Evolutionary conservation across 2,113 vertebrate species (phyloP).

Genomic region (Coturnix japonica): DNA sequence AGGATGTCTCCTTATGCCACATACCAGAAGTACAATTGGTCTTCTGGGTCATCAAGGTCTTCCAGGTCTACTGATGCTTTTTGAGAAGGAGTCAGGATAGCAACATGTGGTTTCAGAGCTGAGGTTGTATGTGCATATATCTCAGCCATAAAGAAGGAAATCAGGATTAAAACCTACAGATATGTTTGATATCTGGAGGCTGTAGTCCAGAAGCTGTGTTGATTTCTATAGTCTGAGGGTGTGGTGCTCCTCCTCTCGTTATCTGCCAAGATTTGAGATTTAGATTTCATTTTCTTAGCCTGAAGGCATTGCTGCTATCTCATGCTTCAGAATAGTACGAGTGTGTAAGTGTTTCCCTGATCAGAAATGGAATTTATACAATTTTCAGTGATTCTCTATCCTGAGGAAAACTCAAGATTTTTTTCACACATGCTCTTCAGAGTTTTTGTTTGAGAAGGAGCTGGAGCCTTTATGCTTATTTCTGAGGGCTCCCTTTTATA

Average conservation of each 20-base stretch:
- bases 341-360: background rate
- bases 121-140: background rate
- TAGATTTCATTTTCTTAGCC: background rate
- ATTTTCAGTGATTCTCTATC: background rate
- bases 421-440: background rate
- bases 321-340: background rate
- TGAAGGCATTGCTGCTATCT: background rate
- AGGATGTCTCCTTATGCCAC: background rate
- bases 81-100: background rate
- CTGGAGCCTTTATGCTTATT: background rate
- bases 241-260: background rate
- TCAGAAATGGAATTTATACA: background rate
- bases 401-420: background rate
- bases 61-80: background rate
- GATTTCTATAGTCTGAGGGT: background rate
- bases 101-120: background rate
- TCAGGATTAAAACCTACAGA: background rate
- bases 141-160: background rate
- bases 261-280: background rate
- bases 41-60: no score
- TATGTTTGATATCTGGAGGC: background rate
- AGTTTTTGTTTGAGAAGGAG: background rate
- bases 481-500: background rate
- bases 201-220: background rate
- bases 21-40: accelerated